Conservation (phyloP, 2,113 vertebrate species). For the Cricetomys ansorgei region DNA sequence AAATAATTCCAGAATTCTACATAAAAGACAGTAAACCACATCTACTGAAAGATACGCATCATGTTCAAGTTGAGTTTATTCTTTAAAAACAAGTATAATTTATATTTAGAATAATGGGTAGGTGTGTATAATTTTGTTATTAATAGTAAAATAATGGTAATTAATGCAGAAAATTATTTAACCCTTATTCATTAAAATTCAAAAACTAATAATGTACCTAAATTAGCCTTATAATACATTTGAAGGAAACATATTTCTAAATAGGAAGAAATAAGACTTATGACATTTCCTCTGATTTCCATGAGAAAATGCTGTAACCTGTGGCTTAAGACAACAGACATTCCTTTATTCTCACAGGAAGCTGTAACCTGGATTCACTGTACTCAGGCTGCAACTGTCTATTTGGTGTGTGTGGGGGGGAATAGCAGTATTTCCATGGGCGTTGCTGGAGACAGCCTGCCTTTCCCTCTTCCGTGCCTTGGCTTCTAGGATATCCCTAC, state of each 20-base stretch:
- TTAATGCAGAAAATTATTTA: background rate
- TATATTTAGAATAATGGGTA: background rate
- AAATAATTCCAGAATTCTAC: background rate
- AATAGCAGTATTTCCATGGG: background rate
- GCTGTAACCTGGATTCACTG: too few relatives aligned
- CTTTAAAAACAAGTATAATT: conserved; percentile 12
- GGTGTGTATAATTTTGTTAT: background rate
- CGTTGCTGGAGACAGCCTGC: background rate
- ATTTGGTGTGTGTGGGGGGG: too few relatives aligned
- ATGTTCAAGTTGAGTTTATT: background rate
- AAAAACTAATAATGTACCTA: background rate
- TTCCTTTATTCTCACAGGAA: background rate
- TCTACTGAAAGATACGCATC: background rate
- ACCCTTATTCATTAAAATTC: conserved; percentile 16
- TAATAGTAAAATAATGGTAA: background rate
- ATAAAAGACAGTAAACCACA: background rate
- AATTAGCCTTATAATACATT: background rate
- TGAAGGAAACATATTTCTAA: background rate
- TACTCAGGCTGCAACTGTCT: background rate
- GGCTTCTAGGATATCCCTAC: too few relatives aligned
- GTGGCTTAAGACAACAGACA: background rate
- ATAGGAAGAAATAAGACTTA: conserved; percentile 8
- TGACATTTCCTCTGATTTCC: background rate
- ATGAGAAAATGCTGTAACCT: background rate
- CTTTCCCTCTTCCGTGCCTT: background rate